Conservation (phyloP, 2,888 invertebrate genomes). For the Drosophila austrosaltans region DNA sequence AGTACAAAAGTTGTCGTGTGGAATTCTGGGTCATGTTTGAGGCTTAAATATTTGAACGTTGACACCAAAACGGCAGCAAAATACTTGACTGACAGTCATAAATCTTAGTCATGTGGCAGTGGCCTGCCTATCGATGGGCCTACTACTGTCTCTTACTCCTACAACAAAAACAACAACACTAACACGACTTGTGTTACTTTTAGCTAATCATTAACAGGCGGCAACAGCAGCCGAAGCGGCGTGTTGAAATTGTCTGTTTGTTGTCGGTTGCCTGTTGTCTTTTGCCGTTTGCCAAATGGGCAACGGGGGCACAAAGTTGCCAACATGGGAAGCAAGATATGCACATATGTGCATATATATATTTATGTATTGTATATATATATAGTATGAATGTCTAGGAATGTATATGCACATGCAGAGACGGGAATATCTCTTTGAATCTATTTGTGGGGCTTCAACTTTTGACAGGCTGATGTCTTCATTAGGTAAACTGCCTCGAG, state of each 20-base stretch:
- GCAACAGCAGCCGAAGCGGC: conserved; percentile 21
- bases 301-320: conserved; percentile 55
- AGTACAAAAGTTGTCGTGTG: conserved; percentile 20
- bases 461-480: conserved; percentile 39
- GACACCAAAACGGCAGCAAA: conserved; percentile 39
- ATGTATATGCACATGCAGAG: neutral
- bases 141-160: conserved; percentile 46
- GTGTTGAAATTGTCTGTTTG: conserved; percentile 46
- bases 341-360: conserved; percentile 12
- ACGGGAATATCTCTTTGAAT: conserved; percentile 29
- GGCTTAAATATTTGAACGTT: conserved; percentile 55
- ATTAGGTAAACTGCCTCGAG: conserved; percentile 8
- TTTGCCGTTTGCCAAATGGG: conserved; percentile 49
- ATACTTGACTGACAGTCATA: conserved; percentile 57
- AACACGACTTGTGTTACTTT: conserved; percentile 29
- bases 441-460: conserved; percentile 16
- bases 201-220: conserved; percentile 57
- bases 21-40: conserved; percentile 57
- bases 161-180: conserved; percentile 42
- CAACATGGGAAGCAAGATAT: conserved; percentile 50
- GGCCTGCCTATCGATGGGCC: conserved; percentile 37
- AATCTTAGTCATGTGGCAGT: conserved; percentile 47
- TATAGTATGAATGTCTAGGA: conserved; percentile 9
- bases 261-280: conserved; percentile 28
- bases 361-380: neutral